Percentiles rank a stretch among this genome's conserved stretches.
These are phyloP conservation scores for Agonopterix heracliana DNA, from an alignment of 2,888 invertebrate species.

Conservation along the genomic window DNA sequence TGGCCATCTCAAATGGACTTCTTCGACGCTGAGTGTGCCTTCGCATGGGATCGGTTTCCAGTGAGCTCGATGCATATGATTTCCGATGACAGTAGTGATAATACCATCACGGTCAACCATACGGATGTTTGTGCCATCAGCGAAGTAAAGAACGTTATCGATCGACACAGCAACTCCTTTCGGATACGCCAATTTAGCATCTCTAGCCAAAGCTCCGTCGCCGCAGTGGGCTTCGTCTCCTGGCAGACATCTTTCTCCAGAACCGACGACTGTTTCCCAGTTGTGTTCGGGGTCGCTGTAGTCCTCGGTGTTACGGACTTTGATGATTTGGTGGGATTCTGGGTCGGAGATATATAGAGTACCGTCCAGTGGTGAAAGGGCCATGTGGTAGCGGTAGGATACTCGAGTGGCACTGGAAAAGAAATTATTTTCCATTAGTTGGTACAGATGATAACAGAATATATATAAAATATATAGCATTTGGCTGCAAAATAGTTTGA, in stretches of 20 bases:
- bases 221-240: conserved; percentile 97
- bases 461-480: too few relatives aligned
- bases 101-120: conserved; percentile 95
- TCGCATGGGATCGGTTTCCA: conserved; percentile 96
- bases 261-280: conserved; percentile 96
- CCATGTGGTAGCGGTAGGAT: conserved; percentile 97
- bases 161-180: conserved; percentile 97
- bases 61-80: conserved; percentile 94
- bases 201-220: conserved; percentile 93
- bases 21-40: conserved; percentile 92
- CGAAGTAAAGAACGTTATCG: conserved; percentile 94
- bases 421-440: background rate
- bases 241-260: conserved; percentile 94
- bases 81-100: conserved; percentile 93
- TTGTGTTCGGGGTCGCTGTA: conserved; percentile 92
- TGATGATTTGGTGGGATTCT: conserved; percentile 94
- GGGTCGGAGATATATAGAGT: conserved; percentile 97
- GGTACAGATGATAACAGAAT: too few relatives aligned
- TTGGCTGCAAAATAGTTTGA: too few relatives aligned
- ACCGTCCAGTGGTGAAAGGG: conserved; percentile 94
- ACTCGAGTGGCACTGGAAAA: conserved; percentile 89
- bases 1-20: conserved; percentile 96
- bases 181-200: conserved; percentile 96
- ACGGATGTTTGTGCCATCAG: conserved; percentile 95
- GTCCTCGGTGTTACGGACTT: conserved; percentile 88